These are phyloP conservation scores for Cerastis leucographa DNA, from an alignment of 2,888 invertebrate genomes.

Conservation along the genomic window DNA sequence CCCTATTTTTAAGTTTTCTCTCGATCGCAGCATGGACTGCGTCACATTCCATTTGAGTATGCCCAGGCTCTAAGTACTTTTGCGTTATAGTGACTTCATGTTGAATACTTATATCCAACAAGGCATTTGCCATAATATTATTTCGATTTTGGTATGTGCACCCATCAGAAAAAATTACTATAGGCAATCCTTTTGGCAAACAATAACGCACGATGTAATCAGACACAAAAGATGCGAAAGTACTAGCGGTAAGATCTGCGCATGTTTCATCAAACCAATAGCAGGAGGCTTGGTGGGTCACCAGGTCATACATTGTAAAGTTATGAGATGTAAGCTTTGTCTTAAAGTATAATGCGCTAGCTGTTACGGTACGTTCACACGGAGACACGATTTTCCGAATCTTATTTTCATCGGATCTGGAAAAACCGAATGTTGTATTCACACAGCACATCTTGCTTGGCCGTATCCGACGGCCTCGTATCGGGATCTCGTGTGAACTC, in stretches of 20 bases:
- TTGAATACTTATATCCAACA: no score
- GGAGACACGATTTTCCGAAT: not conserved
- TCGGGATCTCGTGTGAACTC: constrained; percentile 4
- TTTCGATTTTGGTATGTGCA: constrained; percentile 1
- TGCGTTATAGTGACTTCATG: constrained; percentile 3
- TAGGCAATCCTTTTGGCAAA: no score
- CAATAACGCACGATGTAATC: no score
- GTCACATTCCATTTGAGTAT: constrained; percentile 10
- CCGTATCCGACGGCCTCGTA: constrained; percentile 9
- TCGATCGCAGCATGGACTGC: constrained; percentile 7
- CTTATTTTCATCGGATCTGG: constrained; percentile 10
- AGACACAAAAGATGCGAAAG: no score
- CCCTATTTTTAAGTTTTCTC: constrained; percentile 5
- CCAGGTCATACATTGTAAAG: no score
- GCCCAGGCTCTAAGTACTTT: constrained; percentile 4
- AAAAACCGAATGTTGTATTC: constrained; percentile 10
- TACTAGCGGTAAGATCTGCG: no score
- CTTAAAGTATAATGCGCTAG: no score
- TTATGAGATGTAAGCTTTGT: no score
- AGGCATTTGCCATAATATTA: not conserved
- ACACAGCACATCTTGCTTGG: constrained; percentile 6
- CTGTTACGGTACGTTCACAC: no score
- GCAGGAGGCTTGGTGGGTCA: no score
- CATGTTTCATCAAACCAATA: no score
- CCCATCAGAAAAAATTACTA: no score